Evolutionary conservation across 2,888 invertebrate genomes (phyloP), one percentile per base, ranked within the genome.

Genomic region (Synergus gifuensis): DNA sequence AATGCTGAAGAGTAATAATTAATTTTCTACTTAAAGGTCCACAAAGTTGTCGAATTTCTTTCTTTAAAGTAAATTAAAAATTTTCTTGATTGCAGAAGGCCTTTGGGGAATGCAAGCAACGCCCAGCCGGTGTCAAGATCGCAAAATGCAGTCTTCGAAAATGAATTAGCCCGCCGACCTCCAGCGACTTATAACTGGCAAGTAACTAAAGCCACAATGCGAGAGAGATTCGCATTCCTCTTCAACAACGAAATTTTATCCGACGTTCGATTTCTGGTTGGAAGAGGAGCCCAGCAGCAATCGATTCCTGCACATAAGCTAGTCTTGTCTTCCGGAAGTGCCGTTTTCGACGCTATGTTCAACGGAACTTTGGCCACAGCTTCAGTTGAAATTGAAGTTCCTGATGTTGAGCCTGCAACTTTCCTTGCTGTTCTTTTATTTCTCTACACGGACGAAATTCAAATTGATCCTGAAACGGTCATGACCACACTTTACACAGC

Each of bases 261-360:
- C 80, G 97, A 97, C 90, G 96, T 97, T 7, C 95, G 95, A 87
- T 97, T 97, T 87, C 93, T 96, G 60, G 97, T 97, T 18, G 97
- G 97, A 1, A 95, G 95, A 86, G 96, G 95, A 67, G 94, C 93
- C 0, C 94, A 94, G 81, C 94, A 94, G 83, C 95, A 95, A 89
- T 93, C 95, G 16, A 95, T 97, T 82, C 96, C 96, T 0, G 97
- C 97, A 0, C 96, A 96, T 87, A 96, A 95, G 90, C 96, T 97
- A 88, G 95, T 97, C 0, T 91, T 97, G 54, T 96, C 96, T 0
- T 95, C 96, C 11, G 97, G 97, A 1, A 96, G 96, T 88, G 96
- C 96, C 0, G 97, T 97, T 2, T 97, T 97, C 90, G 97, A 97
- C 91, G 96, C 96, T 9, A 96, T 97, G 96, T 97, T 97, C 88